Percentiles rank a stretch among this genome's conserved stretches.
Conservation (phyloP, 2,797 vertebrate genomes). For the Pseudomugil tenellus region DNA sequence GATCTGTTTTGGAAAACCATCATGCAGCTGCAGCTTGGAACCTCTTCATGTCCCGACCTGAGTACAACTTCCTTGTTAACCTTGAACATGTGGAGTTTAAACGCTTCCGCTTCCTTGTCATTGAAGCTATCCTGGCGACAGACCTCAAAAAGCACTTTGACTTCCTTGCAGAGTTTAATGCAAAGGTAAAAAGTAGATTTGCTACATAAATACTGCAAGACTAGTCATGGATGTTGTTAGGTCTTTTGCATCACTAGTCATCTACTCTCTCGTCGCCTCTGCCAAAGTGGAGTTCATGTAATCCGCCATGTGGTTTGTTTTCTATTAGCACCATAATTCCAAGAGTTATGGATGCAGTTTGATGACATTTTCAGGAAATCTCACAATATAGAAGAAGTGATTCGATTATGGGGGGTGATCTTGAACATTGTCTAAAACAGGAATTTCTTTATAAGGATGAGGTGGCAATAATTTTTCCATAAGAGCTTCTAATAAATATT, state of each 20-base stretch:
- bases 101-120: conserved; percentile 97
- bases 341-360: too few relatives aligned
- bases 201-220: background rate
- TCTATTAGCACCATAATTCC: too few relatives aligned
- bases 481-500: too few relatives aligned
- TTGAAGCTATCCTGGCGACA: conserved; percentile 97
- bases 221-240: background rate
- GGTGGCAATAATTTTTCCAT: too few relatives aligned
- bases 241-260: background rate
- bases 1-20: conserved; percentile 97
- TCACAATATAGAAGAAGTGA: too few relatives aligned
- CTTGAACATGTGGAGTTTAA: conserved; percentile 98
- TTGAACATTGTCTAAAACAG: too few relatives aligned
- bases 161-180: conserved; percentile 95
- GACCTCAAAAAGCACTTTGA: conserved; percentile 99
- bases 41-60: conserved; percentile 95
- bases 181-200: conserved; percentile 85
- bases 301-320: too few relatives aligned
- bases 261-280: background rate
- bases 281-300: too few relatives aligned
- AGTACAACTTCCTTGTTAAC: conserved; percentile 95
- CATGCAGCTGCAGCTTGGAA: conserved; percentile 97
- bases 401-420: too few relatives aligned
- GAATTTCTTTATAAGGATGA: too few relatives aligned
- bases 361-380: too few relatives aligned